Evolutionary conservation across 2,888 invertebrate species (phyloP).

Genomic region (Cepaea hortensis): DNA sequence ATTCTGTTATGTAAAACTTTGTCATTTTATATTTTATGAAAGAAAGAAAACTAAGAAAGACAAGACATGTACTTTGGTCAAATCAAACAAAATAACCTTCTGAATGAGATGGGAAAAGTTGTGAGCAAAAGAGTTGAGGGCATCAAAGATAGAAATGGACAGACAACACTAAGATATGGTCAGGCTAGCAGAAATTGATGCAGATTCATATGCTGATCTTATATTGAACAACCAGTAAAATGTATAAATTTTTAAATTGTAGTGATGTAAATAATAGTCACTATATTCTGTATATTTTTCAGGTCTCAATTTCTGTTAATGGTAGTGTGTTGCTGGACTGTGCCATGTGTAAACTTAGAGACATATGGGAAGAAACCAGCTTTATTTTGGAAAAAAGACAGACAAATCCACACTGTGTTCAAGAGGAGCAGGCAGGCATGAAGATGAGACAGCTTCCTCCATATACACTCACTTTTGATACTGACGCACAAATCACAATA

Average conservation of each 20-base stretch:
- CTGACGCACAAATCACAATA: conserved; percentile 50
- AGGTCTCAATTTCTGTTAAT: conserved; percentile 61
- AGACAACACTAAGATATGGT: no score
- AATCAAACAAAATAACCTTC: no score
- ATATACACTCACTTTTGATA: conserved; percentile 83
- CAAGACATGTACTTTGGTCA: no score
- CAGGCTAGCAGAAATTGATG: no score
- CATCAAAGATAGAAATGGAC: no score
- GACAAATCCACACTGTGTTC: conserved; percentile 86
- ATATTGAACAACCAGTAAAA: no score
- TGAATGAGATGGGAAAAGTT: no score
- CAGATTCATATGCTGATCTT: no score
- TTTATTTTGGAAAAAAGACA: conserved; percentile 91
- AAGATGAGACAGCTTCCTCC: conserved; percentile 83
- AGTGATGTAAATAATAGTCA: conserved; percentile 52
- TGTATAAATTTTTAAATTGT: neutral
- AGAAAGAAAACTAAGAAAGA: no score
- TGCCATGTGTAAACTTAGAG: conserved; percentile 82
- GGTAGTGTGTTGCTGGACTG: conserved; percentile 62
- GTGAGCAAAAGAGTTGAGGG: no score
- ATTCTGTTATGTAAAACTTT: no score
- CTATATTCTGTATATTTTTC: conserved; percentile 61
- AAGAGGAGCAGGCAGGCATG: conserved; percentile 86
- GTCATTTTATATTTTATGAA: no score
- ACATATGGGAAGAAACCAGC: conserved; percentile 97